phyloP scores from a whole-genome alignment of 1,140 invertebrate species.

The Bombus impatiens region DNA sequence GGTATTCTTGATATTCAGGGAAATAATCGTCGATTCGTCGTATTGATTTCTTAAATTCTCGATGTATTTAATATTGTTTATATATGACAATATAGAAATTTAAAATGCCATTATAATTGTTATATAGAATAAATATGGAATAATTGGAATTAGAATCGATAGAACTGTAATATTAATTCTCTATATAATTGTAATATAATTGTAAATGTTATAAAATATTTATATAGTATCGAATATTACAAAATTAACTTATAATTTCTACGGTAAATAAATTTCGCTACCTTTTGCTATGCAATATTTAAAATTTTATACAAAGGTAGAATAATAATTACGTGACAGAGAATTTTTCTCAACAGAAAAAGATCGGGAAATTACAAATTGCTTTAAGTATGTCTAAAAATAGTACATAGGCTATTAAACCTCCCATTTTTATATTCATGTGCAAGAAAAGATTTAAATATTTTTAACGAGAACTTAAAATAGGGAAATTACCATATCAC shows the following conservation, averaged over 20 bases:
- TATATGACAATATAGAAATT: too few species aligned
- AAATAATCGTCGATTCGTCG: background rate
- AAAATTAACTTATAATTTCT: too few species aligned
- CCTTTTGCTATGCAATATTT: too few species aligned
- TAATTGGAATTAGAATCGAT: background rate
- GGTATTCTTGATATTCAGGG: background rate
- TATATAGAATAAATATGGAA: background rate
- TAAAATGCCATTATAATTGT: too few species aligned
- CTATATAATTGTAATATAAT: background rate
- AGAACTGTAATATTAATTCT: background rate
- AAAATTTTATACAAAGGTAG: background rate
- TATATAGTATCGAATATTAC: background rate
- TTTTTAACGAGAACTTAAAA: background rate
- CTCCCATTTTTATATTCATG: background rate
- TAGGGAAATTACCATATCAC: background rate
- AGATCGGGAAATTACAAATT: background rate
- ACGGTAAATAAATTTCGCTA: background rate
- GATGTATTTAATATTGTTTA: too few species aligned
- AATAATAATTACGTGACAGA: background rate
- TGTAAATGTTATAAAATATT: background rate
- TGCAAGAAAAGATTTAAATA: background rate
- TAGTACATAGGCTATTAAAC: background rate
- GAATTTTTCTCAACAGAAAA: background rate
- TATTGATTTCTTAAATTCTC: too few species aligned
- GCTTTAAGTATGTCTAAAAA: background rate